phyloP scores from a whole-genome alignment of 1,140 invertebrate genomes.

The Phthorimaea operculella region DNA sequence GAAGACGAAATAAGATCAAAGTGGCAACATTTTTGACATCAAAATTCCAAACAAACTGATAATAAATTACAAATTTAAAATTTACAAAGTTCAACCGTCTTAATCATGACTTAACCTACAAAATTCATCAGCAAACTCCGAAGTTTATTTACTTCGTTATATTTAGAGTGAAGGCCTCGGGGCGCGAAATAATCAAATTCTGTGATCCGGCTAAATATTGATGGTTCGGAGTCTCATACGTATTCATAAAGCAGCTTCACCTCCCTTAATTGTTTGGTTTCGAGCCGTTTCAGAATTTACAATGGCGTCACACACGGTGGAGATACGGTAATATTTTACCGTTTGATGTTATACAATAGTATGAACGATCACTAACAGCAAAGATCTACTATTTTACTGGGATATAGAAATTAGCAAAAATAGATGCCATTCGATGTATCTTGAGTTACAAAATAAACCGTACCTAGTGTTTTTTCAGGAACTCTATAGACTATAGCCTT shows the following conservation, averaged over 20 bases:
- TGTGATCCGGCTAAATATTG: constrained; percentile 1
- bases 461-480: too few relatives aligned
- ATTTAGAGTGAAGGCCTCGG: neutral
- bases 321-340: too few relatives aligned
- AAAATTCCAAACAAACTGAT: neutral
- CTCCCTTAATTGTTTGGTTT: constrained; percentile 6
- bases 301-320: too few relatives aligned
- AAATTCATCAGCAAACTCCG: neutral
- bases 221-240: neutral
- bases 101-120: neutral
- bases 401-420: too few relatives aligned
- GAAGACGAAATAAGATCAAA: too few relatives aligned
- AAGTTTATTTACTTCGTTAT: neutral
- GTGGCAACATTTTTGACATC: neutral
- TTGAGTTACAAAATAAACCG: too few relatives aligned
- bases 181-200: neutral
- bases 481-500: too few relatives aligned
- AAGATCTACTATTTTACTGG: too few relatives aligned
- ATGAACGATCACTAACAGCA: too few relatives aligned
- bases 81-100: neutral
- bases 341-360: too few relatives aligned
- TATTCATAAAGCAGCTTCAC: constrained; percentile 1
- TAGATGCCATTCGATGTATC: too few relatives aligned
- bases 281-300: too few relatives aligned
- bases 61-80: neutral